phyloP scores from a whole-genome alignment of 1,140 invertebrate genomes.

The Scaptodrosophila lebanonensis region DNA sequence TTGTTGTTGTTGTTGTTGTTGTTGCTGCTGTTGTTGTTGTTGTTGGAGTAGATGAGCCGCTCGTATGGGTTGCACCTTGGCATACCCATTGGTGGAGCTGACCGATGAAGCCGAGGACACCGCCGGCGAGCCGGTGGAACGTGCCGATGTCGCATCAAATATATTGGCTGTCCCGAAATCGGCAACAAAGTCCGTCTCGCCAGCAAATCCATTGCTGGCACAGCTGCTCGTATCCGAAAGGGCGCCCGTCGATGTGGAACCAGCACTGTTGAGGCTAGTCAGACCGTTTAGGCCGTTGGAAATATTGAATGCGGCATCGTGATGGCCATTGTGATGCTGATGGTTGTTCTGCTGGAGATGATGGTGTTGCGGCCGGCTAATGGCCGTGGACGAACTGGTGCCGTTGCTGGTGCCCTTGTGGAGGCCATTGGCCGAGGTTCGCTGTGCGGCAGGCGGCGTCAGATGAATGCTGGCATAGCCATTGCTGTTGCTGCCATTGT shows the following conservation, averaged over 20 bases:
- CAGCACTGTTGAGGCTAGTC: slow-evolving; percentile 64
- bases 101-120: slow-evolving; percentile 60
- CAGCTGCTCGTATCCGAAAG: slow-evolving; percentile 71
- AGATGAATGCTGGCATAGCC: slow-evolving; percentile 66
- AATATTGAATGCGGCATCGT: slow-evolving; percentile 42
- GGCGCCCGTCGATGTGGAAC: slow-evolving; percentile 73
- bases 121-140: slow-evolving; percentile 57
- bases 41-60: slow-evolving; percentile 58
- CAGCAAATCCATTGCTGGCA: slow-evolving; percentile 74
- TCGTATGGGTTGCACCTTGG: slow-evolving; percentile 69
- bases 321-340: slow-evolving; percentile 26
- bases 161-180: slow-evolving; percentile 82
- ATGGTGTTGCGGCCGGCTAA: slow-evolving; percentile 65
- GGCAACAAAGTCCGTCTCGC: slow-evolving; percentile 80
- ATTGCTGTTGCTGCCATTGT: slow-evolving; percentile 27
- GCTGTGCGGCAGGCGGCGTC: slow-evolving; percentile 69
- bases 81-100: slow-evolving; percentile 67
- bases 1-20: slow-evolving; percentile 27
- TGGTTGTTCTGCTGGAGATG: slow-evolving; percentile 38
- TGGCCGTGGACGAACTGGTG: slow-evolving; percentile 34
- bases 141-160: slow-evolving; percentile 76
- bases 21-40: slow-evolving; percentile 39
- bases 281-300: slow-evolving; percentile 32
- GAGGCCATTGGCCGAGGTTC: slow-evolving; percentile 60
- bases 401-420: slow-evolving; percentile 31